These are phyloP conservation scores for Drosophila meridionalis DNA, from an alignment of 2,888 invertebrate genomes.

Conservation along the genomic window DNA sequence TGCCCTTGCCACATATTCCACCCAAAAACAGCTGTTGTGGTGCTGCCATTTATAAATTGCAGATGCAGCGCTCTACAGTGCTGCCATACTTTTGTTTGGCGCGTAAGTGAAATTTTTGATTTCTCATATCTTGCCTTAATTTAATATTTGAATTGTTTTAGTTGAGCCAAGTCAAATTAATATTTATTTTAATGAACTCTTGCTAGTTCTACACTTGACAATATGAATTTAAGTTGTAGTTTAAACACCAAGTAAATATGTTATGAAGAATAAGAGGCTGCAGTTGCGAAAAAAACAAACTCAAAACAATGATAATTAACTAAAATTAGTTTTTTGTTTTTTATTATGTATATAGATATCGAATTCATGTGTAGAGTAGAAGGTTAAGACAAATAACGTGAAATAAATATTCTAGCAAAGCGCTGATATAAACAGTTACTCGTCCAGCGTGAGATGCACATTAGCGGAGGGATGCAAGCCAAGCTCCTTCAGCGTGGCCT, in stretches of 20 bases:
- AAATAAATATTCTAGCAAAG: slow-evolving; percentile 46
- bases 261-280: too few species aligned
- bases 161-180: too few species aligned
- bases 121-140: neutral
- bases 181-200: neutral
- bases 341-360: slow-evolving; percentile 40
- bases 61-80: neutral
- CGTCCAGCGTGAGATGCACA: slow-evolving; percentile 83
- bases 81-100: slow-evolving; percentile 6
- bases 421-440: slow-evolving; percentile 57
- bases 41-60: slow-evolving; percentile 26
- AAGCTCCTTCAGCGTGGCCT: slow-evolving; percentile 80
- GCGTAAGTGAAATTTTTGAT: slow-evolving; percentile 16
- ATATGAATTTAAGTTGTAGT: too few species aligned
- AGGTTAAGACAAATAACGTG: slow-evolving; percentile 32
- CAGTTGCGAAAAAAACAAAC: neutral
- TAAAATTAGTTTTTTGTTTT: slow-evolving; percentile 14
- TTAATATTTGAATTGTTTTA: neutral
- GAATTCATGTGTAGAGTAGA: slow-evolving; percentile 42
- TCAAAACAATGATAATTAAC: neutral
- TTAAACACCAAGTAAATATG: too few species aligned
- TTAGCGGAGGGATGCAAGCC: slow-evolving; percentile 84
- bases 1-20: slow-evolving; percentile 30
- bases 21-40: slow-evolving; percentile 25
- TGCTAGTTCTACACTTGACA: neutral